Base-by-base conservation (phyloP, 2,888 invertebrate species). In the Cosmia pyralina region DNA sequence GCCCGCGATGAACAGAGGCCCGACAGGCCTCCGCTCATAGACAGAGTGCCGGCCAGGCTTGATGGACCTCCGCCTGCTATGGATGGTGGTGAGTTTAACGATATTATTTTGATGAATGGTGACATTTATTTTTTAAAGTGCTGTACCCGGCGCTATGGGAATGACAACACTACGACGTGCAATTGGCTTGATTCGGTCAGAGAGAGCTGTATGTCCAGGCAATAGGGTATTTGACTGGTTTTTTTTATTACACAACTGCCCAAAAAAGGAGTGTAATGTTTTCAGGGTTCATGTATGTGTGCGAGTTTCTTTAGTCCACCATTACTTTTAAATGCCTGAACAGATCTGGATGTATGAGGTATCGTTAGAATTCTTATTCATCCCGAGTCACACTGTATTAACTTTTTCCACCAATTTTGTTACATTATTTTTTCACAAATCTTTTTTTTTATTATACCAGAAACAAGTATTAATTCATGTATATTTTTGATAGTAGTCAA, bases 21-120 rank as follows among this genome's bases (percentile, higher is more conserved):
- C 3, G 73, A 83, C 0, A 68, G 85, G 0, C 83, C 85, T 48
- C 86, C 87, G 34, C 70, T 82, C 1, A 44, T 78, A 0, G 90
- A 89, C 15, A 59, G 87, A 10, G 75, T 75, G 57, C 84, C 84
- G 4, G 34, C 60, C 66, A 59, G 72, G 41, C 87, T 75, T 22
- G 86, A 87, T 4, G 75, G 60, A 0, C 78, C 81, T 0, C 71
- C 82, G 41, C 72, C 85, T 19, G 55, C 53, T 8, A 53, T 78
- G 63, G 89, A 88, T 19, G 50, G 22, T n/a, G 88, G 88, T 82
- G 59, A 78, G 78, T 57, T n/a, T 4, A 1, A 1, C 8, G 11
- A 38, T 13, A 10, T 19, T 15, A 7, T 11, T n/a, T 28, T 34
- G 7, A 19, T 46, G 2, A 48, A 28, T 19, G 13, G 1, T 8